Conservation (phyloP, 2,797 vertebrate genomes). For the Alauda arvensis region DNA sequence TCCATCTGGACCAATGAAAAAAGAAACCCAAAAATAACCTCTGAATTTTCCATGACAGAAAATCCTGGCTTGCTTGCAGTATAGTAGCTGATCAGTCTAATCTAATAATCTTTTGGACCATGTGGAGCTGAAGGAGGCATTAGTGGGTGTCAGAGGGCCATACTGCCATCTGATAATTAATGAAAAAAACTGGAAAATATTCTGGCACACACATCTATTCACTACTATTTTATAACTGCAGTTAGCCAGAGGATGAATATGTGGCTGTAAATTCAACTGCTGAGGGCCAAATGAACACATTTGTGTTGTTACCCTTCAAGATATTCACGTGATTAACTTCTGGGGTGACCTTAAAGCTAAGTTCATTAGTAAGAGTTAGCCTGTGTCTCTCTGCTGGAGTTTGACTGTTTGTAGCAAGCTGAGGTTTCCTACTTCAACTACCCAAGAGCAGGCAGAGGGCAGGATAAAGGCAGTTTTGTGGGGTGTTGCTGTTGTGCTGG, state of each 20-base stretch:
- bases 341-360: slow-evolving; percentile 46
- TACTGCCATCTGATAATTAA: slow-evolving; percentile 16
- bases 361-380: slow-evolving; percentile 36
- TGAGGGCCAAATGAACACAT: neutral
- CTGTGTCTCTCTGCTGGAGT: neutral
- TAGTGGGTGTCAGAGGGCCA: slow-evolving; percentile 29
- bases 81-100: slow-evolving; percentile 50
- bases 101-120: slow-evolving; percentile 60
- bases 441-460: neutral
- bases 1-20: slow-evolving; percentile 1
- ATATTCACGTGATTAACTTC: slow-evolving; percentile 36
- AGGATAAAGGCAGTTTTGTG: neutral
- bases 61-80: slow-evolving; percentile 56
- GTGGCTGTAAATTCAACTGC: neutral
- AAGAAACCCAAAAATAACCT: slow-evolving; percentile 32
- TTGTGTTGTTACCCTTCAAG: neutral
- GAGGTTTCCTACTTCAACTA: neutral
- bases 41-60: slow-evolving; percentile 61
- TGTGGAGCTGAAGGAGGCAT: slow-evolving; percentile 51
- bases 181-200: neutral
- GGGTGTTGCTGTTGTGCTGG: neutral
- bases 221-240: neutral
- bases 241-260: neutral
- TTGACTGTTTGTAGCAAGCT: neutral
- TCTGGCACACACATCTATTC: neutral